These are phyloP conservation scores for Cricetomys ansorgei DNA, from an alignment of 2,113 vertebrate genomes.

Conservation along the genomic window DNA sequence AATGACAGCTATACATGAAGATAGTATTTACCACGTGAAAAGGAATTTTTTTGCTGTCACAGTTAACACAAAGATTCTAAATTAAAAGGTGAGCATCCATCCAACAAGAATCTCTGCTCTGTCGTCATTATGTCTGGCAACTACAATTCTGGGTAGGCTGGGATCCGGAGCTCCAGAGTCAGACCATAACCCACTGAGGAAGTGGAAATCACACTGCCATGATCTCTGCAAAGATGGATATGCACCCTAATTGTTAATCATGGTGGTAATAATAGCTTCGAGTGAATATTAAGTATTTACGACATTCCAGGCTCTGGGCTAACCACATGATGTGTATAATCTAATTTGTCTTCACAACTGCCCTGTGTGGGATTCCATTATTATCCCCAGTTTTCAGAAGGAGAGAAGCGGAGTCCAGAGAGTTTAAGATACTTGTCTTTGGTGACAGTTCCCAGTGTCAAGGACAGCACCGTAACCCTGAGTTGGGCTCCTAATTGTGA, in stretches of 20 bases:
- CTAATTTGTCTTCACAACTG: not conserved
- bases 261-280: not conserved
- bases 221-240: slow-evolving; percentile 30
- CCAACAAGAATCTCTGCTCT: not conserved
- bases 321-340: not conserved
- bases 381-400: not conserved
- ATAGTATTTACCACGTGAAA: slow-evolving; percentile 29
- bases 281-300: slow-evolving; percentile 10
- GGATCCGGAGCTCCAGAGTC: not conserved
- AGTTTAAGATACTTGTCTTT: not conserved
- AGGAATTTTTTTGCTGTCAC: slow-evolving; percentile 33
- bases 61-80: slow-evolving; percentile 26
- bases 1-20: not conserved
- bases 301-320: slow-evolving; percentile 11
- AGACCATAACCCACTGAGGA: slow-evolving; percentile 18
- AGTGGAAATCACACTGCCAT: slow-evolving; percentile 16
- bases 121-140: not conserved
- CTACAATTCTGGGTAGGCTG: not conserved
- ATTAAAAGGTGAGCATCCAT: slow-evolving; percentile 1
- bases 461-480: not conserved
- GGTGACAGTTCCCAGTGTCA: not conserved
- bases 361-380: not conserved
- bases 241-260: slow-evolving; percentile 11
- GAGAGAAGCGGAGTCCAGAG: not conserved
- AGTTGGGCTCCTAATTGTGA: not conserved